phyloP scores from a whole-genome alignment of 2,113 vertebrate genomes.

The Pluvialis apricaria region DNA sequence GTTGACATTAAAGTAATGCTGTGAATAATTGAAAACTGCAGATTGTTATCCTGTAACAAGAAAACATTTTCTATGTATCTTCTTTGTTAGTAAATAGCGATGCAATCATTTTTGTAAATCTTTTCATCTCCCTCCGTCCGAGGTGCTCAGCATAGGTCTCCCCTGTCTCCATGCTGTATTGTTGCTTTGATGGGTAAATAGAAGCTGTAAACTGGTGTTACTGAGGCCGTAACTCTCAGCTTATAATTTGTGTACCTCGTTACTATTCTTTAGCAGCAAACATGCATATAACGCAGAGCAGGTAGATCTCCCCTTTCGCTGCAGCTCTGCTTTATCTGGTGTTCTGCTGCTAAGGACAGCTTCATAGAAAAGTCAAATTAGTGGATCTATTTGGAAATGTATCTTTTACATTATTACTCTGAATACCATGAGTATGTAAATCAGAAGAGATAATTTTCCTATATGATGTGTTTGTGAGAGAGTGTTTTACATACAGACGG shows the following conservation, averaged over 20 bases:
- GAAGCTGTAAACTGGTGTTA: not conserved
- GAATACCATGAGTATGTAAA: not conserved
- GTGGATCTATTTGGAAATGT: not conserved
- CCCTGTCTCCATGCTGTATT: not conserved
- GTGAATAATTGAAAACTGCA: not conserved
- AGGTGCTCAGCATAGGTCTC: not conserved
- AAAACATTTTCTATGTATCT: not conserved
- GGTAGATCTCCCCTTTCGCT: not conserved
- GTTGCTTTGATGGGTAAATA: not conserved
- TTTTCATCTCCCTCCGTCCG: fast-evolving
- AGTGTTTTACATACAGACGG: not conserved
- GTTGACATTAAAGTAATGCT: not conserved
- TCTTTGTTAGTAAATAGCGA: not conserved
- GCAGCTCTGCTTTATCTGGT: not conserved
- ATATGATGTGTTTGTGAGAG: not conserved
- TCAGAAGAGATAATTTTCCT: not conserved
- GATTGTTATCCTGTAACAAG: not conserved
- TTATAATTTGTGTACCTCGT: not conserved
- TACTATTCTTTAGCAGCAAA: not conserved
- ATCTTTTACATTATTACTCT: not conserved
- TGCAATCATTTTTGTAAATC: not conserved
- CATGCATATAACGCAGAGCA: not conserved
- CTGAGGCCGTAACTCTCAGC: not conserved
- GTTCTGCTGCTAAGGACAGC: not conserved
- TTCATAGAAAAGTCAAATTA: not conserved